Evolutionary conservation across 2,797 vertebrate species (phyloP).

Genomic region (Vultur gryphus): DNA sequence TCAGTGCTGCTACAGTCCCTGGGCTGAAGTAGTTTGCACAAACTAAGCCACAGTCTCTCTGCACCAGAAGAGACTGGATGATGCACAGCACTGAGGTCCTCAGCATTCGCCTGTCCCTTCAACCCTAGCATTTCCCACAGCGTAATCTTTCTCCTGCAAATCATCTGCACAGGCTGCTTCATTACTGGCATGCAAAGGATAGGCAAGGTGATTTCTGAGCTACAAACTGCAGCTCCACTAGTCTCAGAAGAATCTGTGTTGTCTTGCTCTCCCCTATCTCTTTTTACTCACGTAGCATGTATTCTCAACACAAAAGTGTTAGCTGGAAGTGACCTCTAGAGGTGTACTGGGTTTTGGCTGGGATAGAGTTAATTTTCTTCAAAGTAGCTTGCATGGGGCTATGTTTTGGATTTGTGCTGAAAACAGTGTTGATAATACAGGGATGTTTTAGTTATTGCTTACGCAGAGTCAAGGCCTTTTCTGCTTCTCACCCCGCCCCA

Average conservation of each 20-base stretch:
- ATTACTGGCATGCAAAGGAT: background rate
- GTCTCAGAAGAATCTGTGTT: background rate
- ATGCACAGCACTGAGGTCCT: background rate
- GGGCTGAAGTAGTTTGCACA: background rate
- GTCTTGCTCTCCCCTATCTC: background rate
- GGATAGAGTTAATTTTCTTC: background rate
- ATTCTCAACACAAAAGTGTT: background rate
- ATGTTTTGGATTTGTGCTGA: background rate
- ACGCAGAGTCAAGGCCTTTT: background rate
- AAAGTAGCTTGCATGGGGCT: fast-evolving
- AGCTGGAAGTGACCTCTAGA: background rate
- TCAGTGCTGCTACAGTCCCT: background rate
- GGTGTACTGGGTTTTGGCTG: background rate
- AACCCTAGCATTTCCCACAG: background rate
- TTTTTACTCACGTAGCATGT: background rate
- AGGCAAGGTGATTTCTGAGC: background rate
- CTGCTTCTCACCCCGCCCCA: background rate
- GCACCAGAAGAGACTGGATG: background rate
- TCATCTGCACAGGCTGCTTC: background rate
- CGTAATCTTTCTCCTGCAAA: background rate
- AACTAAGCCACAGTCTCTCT: background rate
- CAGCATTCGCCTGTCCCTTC: background rate
- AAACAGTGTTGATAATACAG: background rate
- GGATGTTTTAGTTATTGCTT: background rate
- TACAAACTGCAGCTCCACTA: background rate